phyloP scores from a whole-genome alignment of 2,113 vertebrate genomes.

The Stigmatopora nigra region DNA sequence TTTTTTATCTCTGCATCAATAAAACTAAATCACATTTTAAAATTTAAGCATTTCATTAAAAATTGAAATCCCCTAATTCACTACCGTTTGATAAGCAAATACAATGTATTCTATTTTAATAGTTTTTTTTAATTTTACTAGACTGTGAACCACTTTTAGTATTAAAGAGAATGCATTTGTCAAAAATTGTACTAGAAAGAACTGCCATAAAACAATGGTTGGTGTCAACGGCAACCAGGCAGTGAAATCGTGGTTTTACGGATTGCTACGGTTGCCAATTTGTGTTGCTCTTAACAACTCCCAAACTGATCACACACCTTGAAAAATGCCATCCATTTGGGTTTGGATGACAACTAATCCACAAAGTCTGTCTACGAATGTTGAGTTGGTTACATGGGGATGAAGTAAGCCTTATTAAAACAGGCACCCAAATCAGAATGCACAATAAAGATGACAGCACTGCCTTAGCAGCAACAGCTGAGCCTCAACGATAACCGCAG shows the following conservation, averaged over 20 bases:
- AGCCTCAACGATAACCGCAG: constrained; percentile 44
- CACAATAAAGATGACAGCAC: constrained; percentile 40
- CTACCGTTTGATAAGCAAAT: too few species aligned
- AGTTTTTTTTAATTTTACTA: too few species aligned
- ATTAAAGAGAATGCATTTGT: too few species aligned
- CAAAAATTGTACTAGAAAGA: too few species aligned
- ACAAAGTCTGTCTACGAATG: constrained; percentile 10
- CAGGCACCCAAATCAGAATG: constrained; percentile 44
- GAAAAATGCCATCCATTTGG: not conserved
- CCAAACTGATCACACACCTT: not conserved
- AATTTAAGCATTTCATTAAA: too few species aligned
- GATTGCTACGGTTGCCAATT: not conserved
- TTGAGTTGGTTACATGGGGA: constrained; percentile 17
- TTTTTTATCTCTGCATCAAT: too few species aligned
- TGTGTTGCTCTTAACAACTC: not conserved
- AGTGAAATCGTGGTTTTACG: not conserved
- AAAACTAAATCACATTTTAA: too few species aligned
- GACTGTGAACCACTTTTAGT: too few species aligned
- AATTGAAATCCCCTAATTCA: too few species aligned
- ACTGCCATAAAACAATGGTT: not conserved
- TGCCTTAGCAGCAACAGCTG: constrained; percentile 46
- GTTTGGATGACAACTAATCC: not conserved
- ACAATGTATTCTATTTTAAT: too few species aligned
- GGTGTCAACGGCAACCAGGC: not conserved
- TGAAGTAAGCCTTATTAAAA: constrained; percentile 30